Evolutionary conservation across 2,888 invertebrate species (phyloP), one percentile per base, ranked within the genome.

Genomic region (Andrena haemorrhoa): DNA sequence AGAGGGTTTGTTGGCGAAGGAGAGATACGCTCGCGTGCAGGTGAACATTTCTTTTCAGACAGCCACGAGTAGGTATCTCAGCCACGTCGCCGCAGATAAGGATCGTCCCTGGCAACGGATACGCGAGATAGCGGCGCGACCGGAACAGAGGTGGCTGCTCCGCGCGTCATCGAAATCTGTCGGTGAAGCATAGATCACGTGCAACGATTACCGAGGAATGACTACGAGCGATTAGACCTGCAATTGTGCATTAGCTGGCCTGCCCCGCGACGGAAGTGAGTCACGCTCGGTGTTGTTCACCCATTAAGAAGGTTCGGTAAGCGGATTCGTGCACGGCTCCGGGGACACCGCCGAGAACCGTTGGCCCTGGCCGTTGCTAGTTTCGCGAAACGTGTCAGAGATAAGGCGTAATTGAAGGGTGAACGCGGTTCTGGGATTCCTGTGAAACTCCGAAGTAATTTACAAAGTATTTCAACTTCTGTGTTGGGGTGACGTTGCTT

Each of bases 181-280:
- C 74, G 60, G 51, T 69, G 64, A 78, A 61, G 75, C 58, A 7
- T 47, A 74, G 85, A 83, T 85, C 66, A 72, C 60, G 81, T 68
- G 72, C 35, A 79, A 63, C 10, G 82, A 85, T 85, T 78, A 78
- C 73, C 47, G 66, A 75, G 73, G 66, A 78, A 73, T 63, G 83
- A 77, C 71, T 75, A 20, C 53, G 20, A 35, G 68, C 65, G 74
- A 75, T 61, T 71, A 75, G 53, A 33, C 60, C 47, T 12, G 61
- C 75, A 75, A 86, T 84, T 60, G 80, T 78, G 83, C 83, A 85
- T 87, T 83, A 83, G 76, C 41, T 79, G 81, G 72, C 71, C 26
- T 60, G 29, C 61, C 16, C 56, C 47, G 76, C 74, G 61, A 47
- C 75, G 81, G 79, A 87, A 87, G 74, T 87, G 86, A 87, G 83